Conservation (phyloP, 1,140 invertebrate species). For the Temnothorax curvispinosus region DNA sequence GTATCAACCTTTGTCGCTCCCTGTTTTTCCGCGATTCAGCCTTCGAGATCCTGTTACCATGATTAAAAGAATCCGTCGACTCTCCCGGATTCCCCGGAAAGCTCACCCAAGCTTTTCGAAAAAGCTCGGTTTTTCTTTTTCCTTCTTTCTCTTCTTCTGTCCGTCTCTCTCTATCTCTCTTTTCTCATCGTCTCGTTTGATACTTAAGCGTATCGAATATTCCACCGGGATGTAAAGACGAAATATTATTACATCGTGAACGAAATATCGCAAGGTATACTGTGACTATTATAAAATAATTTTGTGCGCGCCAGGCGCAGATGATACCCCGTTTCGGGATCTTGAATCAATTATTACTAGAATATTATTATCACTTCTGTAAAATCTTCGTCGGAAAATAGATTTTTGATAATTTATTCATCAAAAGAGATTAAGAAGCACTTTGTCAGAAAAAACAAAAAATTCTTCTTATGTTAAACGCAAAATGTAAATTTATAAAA, state of each 20-base stretch:
- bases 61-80: constrained; percentile 71
- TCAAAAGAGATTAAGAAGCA: background rate
- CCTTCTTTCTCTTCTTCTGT: background rate
- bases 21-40: constrained; percentile 60
- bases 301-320: background rate
- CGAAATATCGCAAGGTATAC: background rate
- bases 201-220: constrained; percentile 33
- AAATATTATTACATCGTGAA: constrained; percentile 49
- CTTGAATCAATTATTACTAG: background rate
- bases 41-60: constrained; percentile 68
- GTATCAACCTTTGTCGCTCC: constrained; percentile 40
- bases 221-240: constrained; percentile 29
- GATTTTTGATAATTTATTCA: background rate
- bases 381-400: background rate
- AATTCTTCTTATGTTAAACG: background rate
- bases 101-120: constrained; percentile 34
- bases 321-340: background rate
- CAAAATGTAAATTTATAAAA: background rate
- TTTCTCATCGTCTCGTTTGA: constrained; percentile 23
- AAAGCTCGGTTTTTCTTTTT: constrained; percentile 22
- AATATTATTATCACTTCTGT: background rate
- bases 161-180: background rate
- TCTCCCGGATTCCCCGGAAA: constrained; percentile 25
- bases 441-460: background rate
- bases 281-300: constrained; percentile 14